Conservation (phyloP, 2,888 invertebrate species). For the Pterostichus madidus region DNA sequence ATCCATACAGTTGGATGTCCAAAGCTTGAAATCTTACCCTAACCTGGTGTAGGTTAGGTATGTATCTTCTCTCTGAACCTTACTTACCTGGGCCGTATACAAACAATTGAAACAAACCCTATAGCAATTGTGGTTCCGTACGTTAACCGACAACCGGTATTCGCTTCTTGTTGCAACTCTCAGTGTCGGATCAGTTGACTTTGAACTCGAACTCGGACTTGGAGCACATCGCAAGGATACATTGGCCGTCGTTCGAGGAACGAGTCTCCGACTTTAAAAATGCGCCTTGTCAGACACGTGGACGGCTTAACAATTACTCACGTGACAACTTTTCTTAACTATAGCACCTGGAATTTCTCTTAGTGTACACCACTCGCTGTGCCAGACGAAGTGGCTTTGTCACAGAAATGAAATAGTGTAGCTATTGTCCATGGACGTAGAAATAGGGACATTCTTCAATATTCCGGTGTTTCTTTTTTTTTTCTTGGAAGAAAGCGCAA, state of each 20-base stretch:
- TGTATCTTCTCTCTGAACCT: neutral
- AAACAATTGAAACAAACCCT: constrained; percentile 9
- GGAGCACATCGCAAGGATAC: constrained; percentile 23
- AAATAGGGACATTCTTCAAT: no score
- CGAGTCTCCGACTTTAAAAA: constrained; percentile 49
- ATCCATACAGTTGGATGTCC: no score
- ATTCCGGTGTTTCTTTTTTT: no score
- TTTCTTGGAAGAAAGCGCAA: no score
- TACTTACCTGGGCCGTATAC: neutral
- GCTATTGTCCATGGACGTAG: no score
- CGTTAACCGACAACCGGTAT: constrained; percentile 31
- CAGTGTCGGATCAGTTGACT: constrained; percentile 52
- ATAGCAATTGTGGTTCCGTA: constrained; percentile 8
- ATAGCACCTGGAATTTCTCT: constrained; percentile 62
- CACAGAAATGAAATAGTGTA: no score
- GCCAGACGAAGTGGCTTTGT: constrained; percentile 4
- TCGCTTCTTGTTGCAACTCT: constrained; percentile 6
- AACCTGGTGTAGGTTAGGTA: no score
- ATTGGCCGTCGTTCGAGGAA: constrained; percentile 17
- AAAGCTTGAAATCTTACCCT: no score
- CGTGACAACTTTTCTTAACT: constrained; percentile 64
- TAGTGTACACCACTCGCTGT: neutral
- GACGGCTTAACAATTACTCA: constrained; percentile 63
- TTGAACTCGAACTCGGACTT: constrained; percentile 55
- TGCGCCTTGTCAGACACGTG: constrained; percentile 57